Percentiles rank a stretch among this genome's conserved stretches.
phyloP scores from a whole-genome alignment of 2,797 vertebrate species.

The Tinamus major region DNA sequence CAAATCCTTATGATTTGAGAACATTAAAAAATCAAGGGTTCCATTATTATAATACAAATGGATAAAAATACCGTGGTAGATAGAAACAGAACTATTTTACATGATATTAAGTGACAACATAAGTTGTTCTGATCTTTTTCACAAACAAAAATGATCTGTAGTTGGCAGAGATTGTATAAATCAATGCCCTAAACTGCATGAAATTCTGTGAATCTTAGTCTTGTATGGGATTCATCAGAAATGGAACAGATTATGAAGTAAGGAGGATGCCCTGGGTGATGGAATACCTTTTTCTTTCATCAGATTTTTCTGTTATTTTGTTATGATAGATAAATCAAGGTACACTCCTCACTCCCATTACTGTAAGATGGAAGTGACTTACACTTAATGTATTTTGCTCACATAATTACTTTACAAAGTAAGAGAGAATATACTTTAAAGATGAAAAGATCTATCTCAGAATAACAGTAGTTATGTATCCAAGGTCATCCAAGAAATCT shows the following conservation, averaged over 20 bases:
- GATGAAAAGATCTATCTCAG: neutral
- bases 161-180: neutral
- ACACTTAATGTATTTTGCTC: neutral
- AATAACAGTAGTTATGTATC: neutral
- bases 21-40: accelerated
- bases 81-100: neutral
- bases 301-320: neutral
- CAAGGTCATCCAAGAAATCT: neutral
- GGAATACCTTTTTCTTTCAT: neutral
- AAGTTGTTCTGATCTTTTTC: neutral
- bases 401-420: neutral
- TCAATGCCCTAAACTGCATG: neutral
- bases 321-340: neutral
- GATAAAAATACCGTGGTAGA: neutral
- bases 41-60: neutral
- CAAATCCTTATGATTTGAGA: neutral
- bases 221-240: neutral
- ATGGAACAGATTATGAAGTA: neutral
- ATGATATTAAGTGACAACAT: neutral
- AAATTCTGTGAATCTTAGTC: neutral
- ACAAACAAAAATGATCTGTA: neutral
- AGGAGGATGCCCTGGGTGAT: neutral
- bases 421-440: neutral
- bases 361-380: neutral
- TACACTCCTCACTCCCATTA: accelerated